These are phyloP conservation scores for Amphiprion ocellaris DNA, from an alignment of 2,113 vertebrate species.

Conservation along the genomic window DNA sequence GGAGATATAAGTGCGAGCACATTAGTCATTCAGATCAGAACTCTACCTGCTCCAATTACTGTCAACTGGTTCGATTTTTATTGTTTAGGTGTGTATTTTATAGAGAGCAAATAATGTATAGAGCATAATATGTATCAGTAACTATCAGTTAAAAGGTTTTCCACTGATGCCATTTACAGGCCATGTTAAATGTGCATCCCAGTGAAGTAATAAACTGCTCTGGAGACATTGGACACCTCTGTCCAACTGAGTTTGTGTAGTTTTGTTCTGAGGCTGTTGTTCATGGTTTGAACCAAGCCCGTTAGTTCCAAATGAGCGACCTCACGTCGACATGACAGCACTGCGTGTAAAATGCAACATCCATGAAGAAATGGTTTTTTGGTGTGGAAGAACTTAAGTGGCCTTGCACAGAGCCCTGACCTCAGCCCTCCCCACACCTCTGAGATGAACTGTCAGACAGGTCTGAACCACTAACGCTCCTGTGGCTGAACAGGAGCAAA, in stretches of 20 bases:
- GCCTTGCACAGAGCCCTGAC: neutral
- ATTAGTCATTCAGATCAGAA: constrained; percentile 3
- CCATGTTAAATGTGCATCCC: neutral
- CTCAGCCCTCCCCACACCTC: neutral
- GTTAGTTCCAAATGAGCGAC: too few relatives aligned
- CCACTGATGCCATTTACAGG: neutral
- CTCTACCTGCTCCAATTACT: constrained; percentile 10
- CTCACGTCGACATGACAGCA: too few relatives aligned
- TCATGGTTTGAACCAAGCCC: neutral
- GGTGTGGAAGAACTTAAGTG: neutral
- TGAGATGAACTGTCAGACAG: neutral
- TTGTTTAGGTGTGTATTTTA: neutral
- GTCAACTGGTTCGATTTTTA: neutral
- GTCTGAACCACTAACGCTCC: neutral
- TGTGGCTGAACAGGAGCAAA: neutral
- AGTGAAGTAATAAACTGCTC: neutral
- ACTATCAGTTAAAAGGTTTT: too few relatives aligned
- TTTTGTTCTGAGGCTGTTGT: neutral
- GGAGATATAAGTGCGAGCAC: neutral
- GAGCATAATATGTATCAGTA: too few relatives aligned
- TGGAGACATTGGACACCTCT: too few relatives aligned
- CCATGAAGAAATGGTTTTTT: neutral
- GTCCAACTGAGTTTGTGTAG: too few relatives aligned
- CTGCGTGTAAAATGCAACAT: neutral
- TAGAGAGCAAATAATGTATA: too few relatives aligned